Percentiles rank a stretch among this genome's conserved stretches.
These are phyloP conservation scores for Poeciliopsis prolifica DNA, from an alignment of 2,113 vertebrate genomes.

Conservation along the genomic window DNA sequence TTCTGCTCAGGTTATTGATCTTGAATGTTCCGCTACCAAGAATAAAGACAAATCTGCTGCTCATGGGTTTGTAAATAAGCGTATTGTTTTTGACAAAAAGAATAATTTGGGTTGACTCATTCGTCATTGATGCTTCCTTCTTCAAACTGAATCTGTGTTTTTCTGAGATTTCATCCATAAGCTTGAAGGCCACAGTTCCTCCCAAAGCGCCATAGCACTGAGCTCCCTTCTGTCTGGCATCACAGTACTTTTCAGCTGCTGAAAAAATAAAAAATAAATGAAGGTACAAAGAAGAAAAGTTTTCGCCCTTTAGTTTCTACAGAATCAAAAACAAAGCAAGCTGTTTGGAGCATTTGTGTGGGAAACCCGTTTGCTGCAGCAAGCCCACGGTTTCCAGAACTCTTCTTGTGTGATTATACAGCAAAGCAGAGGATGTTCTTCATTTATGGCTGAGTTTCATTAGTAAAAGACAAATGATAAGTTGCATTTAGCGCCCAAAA, in stretches of 20 bases:
- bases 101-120: neutral
- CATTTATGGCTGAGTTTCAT: neutral
- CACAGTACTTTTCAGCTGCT: slow-evolving; percentile 51
- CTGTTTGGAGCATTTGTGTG: neutral
- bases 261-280: neutral
- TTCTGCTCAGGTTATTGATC: slow-evolving; percentile 24
- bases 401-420: neutral
- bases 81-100: fast-evolving
- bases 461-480: neutral
- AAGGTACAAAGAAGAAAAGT: neutral
- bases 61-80: fast-evolving
- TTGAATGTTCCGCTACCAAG: slow-evolving; percentile 29
- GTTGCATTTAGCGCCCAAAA: neutral
- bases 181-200: slow-evolving; percentile 43
- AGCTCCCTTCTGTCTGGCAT: slow-evolving; percentile 25
- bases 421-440: neutral
- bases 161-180: slow-evolving; percentile 18
- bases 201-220: slow-evolving; percentile 54
- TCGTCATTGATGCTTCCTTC: neutral
- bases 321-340: neutral
- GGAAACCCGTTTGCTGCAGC: neutral
- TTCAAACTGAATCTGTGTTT: neutral
- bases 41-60: slow-evolving; percentile 20
- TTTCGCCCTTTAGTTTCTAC: neutral
- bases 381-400: neutral